Evolutionary conservation across 1,140 invertebrate species (phyloP), one percentile per base, ranked within the genome.

Genomic region (Tyrophagus putrescentiae): DNA sequence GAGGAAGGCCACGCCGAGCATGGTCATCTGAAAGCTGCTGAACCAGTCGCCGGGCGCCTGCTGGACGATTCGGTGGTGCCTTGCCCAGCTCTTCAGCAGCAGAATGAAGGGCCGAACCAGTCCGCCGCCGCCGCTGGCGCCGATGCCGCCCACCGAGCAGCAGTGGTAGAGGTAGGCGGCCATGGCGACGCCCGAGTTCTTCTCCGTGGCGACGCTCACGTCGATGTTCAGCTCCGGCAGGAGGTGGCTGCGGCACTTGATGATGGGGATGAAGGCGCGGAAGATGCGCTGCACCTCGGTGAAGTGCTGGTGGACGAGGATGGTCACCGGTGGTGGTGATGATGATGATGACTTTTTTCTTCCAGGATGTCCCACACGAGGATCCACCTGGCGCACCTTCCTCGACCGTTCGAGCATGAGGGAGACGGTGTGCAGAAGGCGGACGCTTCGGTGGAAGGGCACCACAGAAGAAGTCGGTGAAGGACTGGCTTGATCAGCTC

Each of bases 241-340:
- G 13, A 54, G 25, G 25, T 11, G 25, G 4, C 31, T 34, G 13
- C 52, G 52, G 25, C 52, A 54, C 27, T 54, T 54, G 52, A 54
- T 54, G 3, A 54, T 54, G 9, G 52, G 52, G n/a, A 54, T 34
- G 25, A 54, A 54, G 2, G 52, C 52, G 3, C 52, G 52, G 27
- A 54, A 54, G 32, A 54, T 54, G 6, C 52, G 27, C 25, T 54
- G 31, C 3, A 54, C 39, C 13, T 33, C 31, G 3, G 2, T 36
- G 13, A 32, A 54, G 27, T 54, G 3, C 13, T 25, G 23, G 45
- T 7, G 31, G 45, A 9, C 31, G 18, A 48, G n/a, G n/a, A n/a
- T n/a, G n/a, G n/a, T n/a, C n/a, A n/a, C n/a, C n/a, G n/a, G n/a
- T n/a, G n/a, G n/a, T n/a, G n/a, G n/a, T n/a, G n/a, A n/a, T n/a